Base-by-base conservation (phyloP, 2,797 vertebrate species). In the Mastacembelus armatus region DNA sequence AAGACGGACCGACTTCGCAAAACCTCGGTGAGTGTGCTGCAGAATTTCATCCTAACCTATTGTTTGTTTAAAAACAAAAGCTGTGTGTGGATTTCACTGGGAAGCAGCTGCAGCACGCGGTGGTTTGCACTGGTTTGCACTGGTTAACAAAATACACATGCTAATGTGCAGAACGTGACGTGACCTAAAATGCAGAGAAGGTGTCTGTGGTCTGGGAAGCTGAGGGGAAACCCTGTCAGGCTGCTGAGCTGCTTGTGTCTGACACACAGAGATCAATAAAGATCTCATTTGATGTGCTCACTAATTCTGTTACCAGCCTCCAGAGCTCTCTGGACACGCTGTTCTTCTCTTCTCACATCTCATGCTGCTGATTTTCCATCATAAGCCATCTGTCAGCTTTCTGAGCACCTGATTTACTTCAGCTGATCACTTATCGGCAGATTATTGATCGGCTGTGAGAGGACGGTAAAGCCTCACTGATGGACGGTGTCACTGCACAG, bases 1-100 rank as follows among this genome's bases (percentile, higher is more conserved):
- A 95, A 95, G 78, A 92, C 93, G 0, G 97, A 98, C 40, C 94
- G 96, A 4, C 94, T 96, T 21, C 94, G 96, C n/a, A 98, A 98
- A 86, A 90, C 95, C 50, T 98, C 97, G 0, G 83, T 99, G 92
- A 96, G 77, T 39, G 5, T 30, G 29, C 29, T 30, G 29, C 29
- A 30, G 29, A 4, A n/a, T n/a, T n/a, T n/a, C n/a, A n/a, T n/a
- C n/a, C n/a, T n/a, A n/a, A n/a, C n/a, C n/a, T n/a, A n/a, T n/a
- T n/a, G n/a, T n/a, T n/a, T n/a, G n/a, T n/a, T n/a, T n/a, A n/a
- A n/a, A n/a, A n/a, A n/a, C n/a, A n/a, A n/a, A n/a, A n/a, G n/a
- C n/a, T n/a, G n/a, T n/a, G n/a, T n/a, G n/a, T n/a, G n/a, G n/a
- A n/a, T n/a, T n/a, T n/a, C n/a, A n/a, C n/a, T n/a, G n/a, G n/a